Percentiles rank a stretch among this genome's conserved stretches.
These are phyloP conservation scores for Ianthella basta DNA, from an alignment of 37 sponge, comb jelly and placozoan genomes.

Conservation along the genomic window DNA sequence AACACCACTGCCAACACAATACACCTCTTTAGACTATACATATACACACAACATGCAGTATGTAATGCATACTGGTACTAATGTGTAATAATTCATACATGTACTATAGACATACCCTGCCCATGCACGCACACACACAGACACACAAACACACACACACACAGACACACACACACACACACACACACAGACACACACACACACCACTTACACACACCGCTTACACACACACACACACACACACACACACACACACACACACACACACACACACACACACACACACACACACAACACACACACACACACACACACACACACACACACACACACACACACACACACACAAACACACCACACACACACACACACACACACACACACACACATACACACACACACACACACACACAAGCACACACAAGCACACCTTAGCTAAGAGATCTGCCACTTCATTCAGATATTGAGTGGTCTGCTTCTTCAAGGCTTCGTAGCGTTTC, in stretches of 20 bases:
- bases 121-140: no score
- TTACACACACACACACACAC: background rate
- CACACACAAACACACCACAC: background rate
- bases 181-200: no score
- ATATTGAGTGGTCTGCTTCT: background rate
- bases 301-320: background rate
- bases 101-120: no score
- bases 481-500: conserved; percentile 47
- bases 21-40: no score
- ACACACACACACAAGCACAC: background rate
- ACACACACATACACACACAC: background rate
- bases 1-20: no score
- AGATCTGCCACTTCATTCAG: conserved; percentile 27
- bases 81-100: no score
- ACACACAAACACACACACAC: no score
- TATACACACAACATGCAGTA: background rate
- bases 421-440: background rate
- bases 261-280: background rate
- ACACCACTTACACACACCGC: background rate
- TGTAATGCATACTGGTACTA: no score
- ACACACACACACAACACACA: background rate
- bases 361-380: background rate
- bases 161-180: no score
- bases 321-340: background rate
- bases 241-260: background rate